phyloP scores from a whole-genome alignment of 2,113 vertebrate genomes.

The Alligator mississippiensis region DNA sequence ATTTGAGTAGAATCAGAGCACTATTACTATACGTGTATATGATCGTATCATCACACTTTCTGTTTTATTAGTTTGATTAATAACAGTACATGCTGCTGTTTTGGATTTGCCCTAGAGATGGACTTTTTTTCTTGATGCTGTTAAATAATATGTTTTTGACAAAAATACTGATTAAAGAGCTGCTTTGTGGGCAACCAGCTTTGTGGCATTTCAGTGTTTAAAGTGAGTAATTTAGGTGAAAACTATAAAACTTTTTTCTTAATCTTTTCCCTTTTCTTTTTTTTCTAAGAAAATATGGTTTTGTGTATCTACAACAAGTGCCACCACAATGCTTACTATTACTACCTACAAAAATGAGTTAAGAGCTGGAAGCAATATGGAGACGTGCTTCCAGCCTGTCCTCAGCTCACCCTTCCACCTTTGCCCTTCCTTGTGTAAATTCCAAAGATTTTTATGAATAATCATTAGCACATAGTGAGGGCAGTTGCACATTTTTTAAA shows the following conservation, averaged over 20 bases:
- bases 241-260: neutral
- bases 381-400: neutral
- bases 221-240: neutral
- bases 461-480: constrained; percentile 17
- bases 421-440: neutral
- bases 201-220: neutral
- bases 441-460: neutral
- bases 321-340: rapidly evolving
- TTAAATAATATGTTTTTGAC: neutral
- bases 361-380: neutral
- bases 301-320: neutral
- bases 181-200: neutral
- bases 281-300: neutral
- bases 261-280: neutral
- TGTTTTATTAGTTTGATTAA: neutral
- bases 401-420: neutral
- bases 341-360: neutral
- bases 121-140: neutral
- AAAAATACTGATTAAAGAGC: constrained; percentile 4
- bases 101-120: neutral
- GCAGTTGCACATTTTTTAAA: neutral
- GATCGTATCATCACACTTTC: neutral
- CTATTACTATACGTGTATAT: neutral
- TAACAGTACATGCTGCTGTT: neutral
- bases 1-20: neutral